Evolutionary conservation across 2,113 vertebrate genomes (phyloP).

Genomic region (Carassius auratus): DNA sequence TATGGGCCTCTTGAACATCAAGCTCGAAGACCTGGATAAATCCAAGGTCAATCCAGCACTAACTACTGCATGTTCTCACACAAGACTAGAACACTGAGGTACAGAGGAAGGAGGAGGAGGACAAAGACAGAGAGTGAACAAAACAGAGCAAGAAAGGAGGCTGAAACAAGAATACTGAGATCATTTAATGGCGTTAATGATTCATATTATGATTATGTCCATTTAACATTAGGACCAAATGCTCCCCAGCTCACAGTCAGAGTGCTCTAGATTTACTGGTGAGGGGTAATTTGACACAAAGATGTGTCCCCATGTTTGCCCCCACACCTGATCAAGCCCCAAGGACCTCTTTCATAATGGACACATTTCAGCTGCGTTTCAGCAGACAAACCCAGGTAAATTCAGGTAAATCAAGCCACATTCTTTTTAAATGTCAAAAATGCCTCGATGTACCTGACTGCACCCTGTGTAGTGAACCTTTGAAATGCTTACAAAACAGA

Average conservation of each 20-base stretch:
- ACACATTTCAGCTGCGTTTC: background rate
- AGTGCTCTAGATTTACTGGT: background rate
- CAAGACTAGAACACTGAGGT: constrained; percentile 17
- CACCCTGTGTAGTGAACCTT: background rate
- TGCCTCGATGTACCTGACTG: background rate
- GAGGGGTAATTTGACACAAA: background rate
- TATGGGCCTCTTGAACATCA: constrained; percentile 26
- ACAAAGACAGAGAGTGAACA: background rate
- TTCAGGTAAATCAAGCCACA: background rate
- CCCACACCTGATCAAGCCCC: background rate
- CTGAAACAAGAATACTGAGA: background rate
- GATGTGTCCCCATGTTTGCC: background rate
- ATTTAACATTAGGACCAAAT: background rate
- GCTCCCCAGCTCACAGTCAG: background rate
- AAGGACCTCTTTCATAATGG: background rate
- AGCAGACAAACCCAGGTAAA: background rate
- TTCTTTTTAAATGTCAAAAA: constrained; percentile 6
- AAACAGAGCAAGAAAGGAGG: background rate
- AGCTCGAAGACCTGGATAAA: constrained; percentile 1
- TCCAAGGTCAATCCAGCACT: constrained; percentile 9
- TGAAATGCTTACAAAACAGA: background rate
- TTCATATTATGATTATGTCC: background rate
- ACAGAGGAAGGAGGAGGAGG: background rate
- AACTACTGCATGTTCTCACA: constrained; percentile 16
- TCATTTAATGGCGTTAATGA: background rate